Conservation (phyloP, 1,140 invertebrate genomes). For the Drepana arcuata region DNA sequence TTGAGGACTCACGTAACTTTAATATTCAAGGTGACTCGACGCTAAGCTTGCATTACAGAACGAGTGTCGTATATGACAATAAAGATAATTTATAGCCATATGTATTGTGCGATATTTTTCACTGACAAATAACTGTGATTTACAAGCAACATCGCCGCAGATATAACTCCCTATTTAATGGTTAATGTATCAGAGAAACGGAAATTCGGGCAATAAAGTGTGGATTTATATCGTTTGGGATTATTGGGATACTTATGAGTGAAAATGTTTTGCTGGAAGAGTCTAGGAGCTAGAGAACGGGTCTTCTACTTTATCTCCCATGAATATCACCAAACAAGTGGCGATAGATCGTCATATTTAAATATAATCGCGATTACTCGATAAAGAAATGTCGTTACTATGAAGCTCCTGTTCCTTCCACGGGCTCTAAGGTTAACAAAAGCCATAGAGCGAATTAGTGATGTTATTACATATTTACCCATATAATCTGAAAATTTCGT, state of each 20-base stretch:
- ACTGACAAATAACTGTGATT: constrained; percentile 58
- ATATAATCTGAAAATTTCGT: too few relatives aligned
- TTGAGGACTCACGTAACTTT: too few relatives aligned
- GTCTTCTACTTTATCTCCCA: neutral
- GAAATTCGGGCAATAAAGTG: constrained; percentile 42
- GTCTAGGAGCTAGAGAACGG: neutral
- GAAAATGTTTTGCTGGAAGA: neutral
- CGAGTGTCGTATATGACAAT: constrained; percentile 3
- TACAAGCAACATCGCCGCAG: constrained; percentile 32
- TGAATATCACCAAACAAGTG: neutral
- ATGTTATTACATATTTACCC: too few relatives aligned
- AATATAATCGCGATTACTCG: too few relatives aligned
- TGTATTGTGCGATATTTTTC: constrained; percentile 26
- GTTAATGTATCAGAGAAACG: constrained; percentile 30
- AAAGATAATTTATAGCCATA: neutral
- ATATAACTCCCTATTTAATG: constrained; percentile 41
- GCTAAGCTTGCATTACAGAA: too few relatives aligned
- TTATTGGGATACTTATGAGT: constrained; percentile 20
- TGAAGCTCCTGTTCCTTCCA: neutral
- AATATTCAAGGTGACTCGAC: too few relatives aligned
- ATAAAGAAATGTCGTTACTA: too few relatives aligned
- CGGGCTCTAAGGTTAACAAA: too few relatives aligned
- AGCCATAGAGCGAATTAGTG: too few relatives aligned
- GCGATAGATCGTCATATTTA: neutral
- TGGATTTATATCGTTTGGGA: constrained; percentile 31